Evolutionary conservation across 2,113 vertebrate genomes (phyloP), one percentile per base, ranked within the genome.

Genomic region (Phalacrocorax pelagicus): DNA sequence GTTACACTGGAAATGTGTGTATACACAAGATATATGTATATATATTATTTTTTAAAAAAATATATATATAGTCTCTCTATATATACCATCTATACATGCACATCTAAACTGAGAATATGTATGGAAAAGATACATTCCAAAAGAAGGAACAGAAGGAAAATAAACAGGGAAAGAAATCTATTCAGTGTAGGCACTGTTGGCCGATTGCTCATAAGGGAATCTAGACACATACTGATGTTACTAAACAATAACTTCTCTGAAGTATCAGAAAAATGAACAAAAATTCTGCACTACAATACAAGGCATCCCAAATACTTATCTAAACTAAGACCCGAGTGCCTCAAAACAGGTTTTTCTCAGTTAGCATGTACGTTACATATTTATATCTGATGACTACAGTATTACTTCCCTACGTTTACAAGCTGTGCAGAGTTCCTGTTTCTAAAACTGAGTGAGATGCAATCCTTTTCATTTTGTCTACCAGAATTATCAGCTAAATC

Each of bases 361-460:
- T 63, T 52, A 69, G 27, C 34, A 51, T n/a, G 17, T 61, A 52
- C 55, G 9, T 66, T 38, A 10, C 24, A 9, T 7, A 3, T 69
- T 78, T 65, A 5, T 57, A 29, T 57, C 27, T 65, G 40, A 44
- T 52, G 27, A 70, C 18, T 88, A 10, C 26, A 72, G 22, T 29
- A 55, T 86, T 72, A 29, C 9, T 30, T 9, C 30, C 66, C 78
- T 63, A 49, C 40, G 69, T 63, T 54, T n/a, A 66, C 55, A 78
- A 71, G 52, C 12, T 62, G 13, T 44, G 20, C 1, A 3, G 18
- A 44, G 29, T 57, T 87, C 7, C 12, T 77, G 26, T 62, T 87
- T 42, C 74, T 66, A 58, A 88, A 74, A 62, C 4, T 0, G 3
- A 78, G 32, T 26, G 15, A 66, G 13, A 36, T 1, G 0, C 7